Percentiles rank a stretch among this genome's conserved stretches.
Evolutionary conservation across 1,140 invertebrate genomes (phyloP).

Genomic region (honey bee (Apis mellifera)): DNA sequence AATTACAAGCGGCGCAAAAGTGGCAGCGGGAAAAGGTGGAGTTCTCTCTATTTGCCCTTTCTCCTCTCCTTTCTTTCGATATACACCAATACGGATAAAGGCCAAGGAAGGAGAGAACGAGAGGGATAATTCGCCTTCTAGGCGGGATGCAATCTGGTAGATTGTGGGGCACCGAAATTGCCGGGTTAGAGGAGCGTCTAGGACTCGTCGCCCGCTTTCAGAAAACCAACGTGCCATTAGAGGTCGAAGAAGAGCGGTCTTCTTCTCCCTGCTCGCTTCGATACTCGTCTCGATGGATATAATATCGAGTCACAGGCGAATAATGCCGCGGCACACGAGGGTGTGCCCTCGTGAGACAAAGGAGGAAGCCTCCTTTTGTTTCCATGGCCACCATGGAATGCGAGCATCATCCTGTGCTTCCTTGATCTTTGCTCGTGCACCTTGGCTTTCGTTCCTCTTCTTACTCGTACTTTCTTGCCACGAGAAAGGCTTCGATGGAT

Average conservation of each 20-base stretch:
- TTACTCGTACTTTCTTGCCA: no score
- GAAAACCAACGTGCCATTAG: conserved; percentile 76
- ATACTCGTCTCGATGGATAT: conserved; percentile 44
- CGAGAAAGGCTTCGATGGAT: neutral
- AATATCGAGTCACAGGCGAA: conserved; percentile 67
- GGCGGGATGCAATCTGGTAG: conserved; percentile 74
- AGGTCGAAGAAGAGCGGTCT: conserved; percentile 25
- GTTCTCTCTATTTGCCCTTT: conserved; percentile 20
- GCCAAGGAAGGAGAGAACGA: neutral
- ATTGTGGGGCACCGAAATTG: conserved; percentile 77
- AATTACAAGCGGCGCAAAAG: conserved; percentile 61
- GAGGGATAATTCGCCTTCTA: conserved; percentile 67
- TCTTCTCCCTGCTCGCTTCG: conserved; percentile 25
- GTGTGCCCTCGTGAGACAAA: conserved; percentile 68
- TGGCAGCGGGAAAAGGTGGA: conserved; percentile 36
- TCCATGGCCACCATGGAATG: conserved; percentile 46
- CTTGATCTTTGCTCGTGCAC: conserved; percentile 13
- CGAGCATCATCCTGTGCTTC: conserved; percentile 4
- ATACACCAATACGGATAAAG: conserved; percentile 12
- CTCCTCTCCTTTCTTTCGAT: conserved; percentile 9
- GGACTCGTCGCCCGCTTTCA: conserved; percentile 65
- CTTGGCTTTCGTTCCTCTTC: neutral
- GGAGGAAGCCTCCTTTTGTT: conserved; percentile 66
- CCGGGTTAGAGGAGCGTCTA: conserved; percentile 64
- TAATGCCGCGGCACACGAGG: conserved; percentile 64